phyloP scores from a whole-genome alignment of 1,140 invertebrate genomes.

The Eueides isabella region DNA sequence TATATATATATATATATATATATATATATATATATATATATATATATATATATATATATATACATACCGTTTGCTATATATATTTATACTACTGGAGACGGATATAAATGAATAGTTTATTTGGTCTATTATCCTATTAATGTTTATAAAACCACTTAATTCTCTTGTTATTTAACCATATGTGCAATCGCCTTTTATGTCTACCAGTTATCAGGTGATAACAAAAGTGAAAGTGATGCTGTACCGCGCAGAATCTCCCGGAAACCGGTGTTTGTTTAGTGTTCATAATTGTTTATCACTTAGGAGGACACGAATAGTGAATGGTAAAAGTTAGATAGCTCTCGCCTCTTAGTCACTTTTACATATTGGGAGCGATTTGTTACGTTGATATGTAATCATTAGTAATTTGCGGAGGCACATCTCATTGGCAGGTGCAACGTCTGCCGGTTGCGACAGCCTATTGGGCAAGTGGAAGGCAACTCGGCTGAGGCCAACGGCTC shows the following conservation, averaged over 20 bases:
- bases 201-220: conserved; percentile 43
- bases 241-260: conserved; percentile 36
- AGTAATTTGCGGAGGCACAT: conserved; percentile 68
- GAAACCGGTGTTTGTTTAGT: conserved; percentile 48
- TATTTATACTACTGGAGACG: conserved; percentile 17
- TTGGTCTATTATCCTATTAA: conserved; percentile 20
- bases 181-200: conserved; percentile 36
- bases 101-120: conserved; percentile 29
- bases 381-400: conserved; percentile 54
- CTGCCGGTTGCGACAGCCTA: conserved; percentile 74
- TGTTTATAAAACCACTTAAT: conserved; percentile 40
- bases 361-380: conserved; percentile 45
- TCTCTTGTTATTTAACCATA: conserved; percentile 23
- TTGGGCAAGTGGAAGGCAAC: conserved; percentile 73
- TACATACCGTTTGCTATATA: too few relatives aligned
- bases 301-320: conserved; percentile 41
- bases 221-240: conserved; percentile 49
- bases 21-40: too few relatives aligned
- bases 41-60: too few relatives aligned
- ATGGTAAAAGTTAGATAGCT: conserved; percentile 48
- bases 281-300: conserved; percentile 47
- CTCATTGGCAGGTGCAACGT: conserved; percentile 71
- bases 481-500: conserved; percentile 71
- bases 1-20: too few relatives aligned
- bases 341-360: conserved; percentile 1